Evolutionary conservation across 2,888 invertebrate genomes (phyloP), one percentile per base, ranked within the genome.

Genomic region (Hemaris fuciformis): DNA sequence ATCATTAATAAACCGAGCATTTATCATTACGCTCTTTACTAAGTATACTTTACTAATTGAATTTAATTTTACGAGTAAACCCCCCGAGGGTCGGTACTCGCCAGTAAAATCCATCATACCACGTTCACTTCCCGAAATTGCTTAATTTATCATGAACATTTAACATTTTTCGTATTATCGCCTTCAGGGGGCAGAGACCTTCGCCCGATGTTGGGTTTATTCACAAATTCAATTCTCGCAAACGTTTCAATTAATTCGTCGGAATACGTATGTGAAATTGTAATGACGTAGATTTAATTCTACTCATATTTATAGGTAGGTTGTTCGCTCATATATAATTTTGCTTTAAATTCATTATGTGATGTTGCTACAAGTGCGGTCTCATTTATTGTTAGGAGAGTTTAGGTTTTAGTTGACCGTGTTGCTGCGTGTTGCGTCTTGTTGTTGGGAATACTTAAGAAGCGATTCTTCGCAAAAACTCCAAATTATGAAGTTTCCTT

Each of bases 131-230:
- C n/a, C 53, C 53, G 27, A 53, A 53, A 53, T 53, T 53, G 31
- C 27, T 53, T 53, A 53, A 53, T 31, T 53, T 53, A 25, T 62
- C 41, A 25, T 38, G 10, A 61, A 45, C 43, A 46, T 64, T 60
- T 61, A 22, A 31, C 48, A 22, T 61, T 41, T 56, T 43, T 62
- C 62, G 64, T 69, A 64, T 61, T 63, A 56, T 59, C 64, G 67
- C 31, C 53, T 6, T 23, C 25, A 18, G 10, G 13, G 45, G 18
- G 18, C 25, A 48, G 8, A 20, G 48, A 27, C 25, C 15, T 48
- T 3, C 6, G 18, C 18, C 18, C 7, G 10, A 20, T 53, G 31
- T 18, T 27, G 15, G 48, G 53, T 18, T 15, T 27, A 27, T 53
- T 31, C 25, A 27, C 27, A 18, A 31, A 18, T 18, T 31, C 8